phyloP scores from a whole-genome alignment of 2,888 invertebrate species.

The Eupeodes latifasciatus region DNA sequence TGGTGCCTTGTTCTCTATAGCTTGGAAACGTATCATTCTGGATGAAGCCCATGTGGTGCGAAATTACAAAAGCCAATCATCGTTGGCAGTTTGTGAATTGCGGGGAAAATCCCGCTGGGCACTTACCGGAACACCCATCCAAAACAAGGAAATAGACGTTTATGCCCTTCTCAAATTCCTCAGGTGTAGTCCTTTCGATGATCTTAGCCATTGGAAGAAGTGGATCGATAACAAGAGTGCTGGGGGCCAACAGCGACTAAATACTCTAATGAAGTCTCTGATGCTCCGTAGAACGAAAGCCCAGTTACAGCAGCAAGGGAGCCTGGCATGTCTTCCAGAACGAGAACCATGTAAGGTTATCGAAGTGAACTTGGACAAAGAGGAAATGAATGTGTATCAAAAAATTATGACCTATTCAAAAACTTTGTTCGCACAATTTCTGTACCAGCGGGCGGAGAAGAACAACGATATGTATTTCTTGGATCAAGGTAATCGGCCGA shows the following conservation, averaged over 20 bases:
- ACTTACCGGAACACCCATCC: constrained; percentile 97
- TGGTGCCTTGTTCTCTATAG: constrained; percentile 88
- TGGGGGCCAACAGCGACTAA: constrained; percentile 92
- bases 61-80: constrained; percentile 92
- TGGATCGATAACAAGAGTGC: constrained; percentile 94
- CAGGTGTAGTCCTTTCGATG: constrained; percentile 94
- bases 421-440: constrained; percentile 90
- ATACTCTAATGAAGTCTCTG: constrained; percentile 92
- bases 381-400: constrained; percentile 92
- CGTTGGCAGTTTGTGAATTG: constrained; percentile 88
- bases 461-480: constrained; percentile 82
- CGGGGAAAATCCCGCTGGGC: constrained; percentile 89
- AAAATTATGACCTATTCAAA: constrained; percentile 89
- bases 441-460: constrained; percentile 90
- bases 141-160: constrained; percentile 95
- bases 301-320: constrained; percentile 89
- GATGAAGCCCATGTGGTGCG: constrained; percentile 97
- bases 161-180: constrained; percentile 93
- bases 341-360: constrained; percentile 85
- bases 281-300: constrained; percentile 95
- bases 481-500: constrained; percentile 78
- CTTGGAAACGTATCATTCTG: constrained; percentile 94
- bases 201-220: constrained; percentile 93
- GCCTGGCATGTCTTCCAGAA: constrained; percentile 87
- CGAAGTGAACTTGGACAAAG: constrained; percentile 87